A percentile compares a stretch with the other conserved stretches of the same genome.
Conservation (phyloP, 1,140 invertebrate genomes). For the Temnothorax longispinosus region DNA sequence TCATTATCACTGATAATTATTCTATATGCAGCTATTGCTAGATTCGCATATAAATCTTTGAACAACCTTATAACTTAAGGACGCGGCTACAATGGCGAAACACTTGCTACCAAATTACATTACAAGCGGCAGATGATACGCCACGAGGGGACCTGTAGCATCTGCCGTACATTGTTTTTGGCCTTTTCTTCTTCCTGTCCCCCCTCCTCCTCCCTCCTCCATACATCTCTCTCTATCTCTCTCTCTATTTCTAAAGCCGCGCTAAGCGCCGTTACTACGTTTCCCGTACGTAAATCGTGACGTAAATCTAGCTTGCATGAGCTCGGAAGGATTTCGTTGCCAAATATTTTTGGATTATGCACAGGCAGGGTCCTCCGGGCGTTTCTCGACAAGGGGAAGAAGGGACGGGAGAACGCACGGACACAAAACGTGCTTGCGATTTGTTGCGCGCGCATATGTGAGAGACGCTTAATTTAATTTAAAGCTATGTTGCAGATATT, state of each 20-base stretch:
- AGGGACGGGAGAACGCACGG: neutral
- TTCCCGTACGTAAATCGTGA: conserved; percentile 29
- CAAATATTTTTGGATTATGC: conserved; percentile 71
- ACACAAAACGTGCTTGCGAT: neutral
- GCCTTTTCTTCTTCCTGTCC: neutral
- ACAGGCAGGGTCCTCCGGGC: conserved; percentile 47
- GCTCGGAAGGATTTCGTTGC: conserved; percentile 31
- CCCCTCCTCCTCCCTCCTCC: neutral
- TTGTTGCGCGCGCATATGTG: neutral
- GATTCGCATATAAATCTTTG: neutral
- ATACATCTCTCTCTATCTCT: neutral
- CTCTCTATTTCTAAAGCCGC: conserved; percentile 32
- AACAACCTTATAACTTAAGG: neutral
- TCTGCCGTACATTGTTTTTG: conserved; percentile 13
- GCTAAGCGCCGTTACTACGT: neutral
- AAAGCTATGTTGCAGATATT: neutral
- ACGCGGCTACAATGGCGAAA: neutral
- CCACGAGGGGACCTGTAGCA: neutral
- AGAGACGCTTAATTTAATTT: neutral
- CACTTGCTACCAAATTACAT: conserved; percentile 8
- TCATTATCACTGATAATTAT: neutral
- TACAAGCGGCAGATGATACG: neutral
- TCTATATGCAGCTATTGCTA: neutral
- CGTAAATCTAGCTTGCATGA: conserved; percentile 41
- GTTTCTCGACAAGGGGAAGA: neutral